phyloP scores from a whole-genome alignment of 2,797 vertebrate genomes.

The Urophycis tenuis region DNA sequence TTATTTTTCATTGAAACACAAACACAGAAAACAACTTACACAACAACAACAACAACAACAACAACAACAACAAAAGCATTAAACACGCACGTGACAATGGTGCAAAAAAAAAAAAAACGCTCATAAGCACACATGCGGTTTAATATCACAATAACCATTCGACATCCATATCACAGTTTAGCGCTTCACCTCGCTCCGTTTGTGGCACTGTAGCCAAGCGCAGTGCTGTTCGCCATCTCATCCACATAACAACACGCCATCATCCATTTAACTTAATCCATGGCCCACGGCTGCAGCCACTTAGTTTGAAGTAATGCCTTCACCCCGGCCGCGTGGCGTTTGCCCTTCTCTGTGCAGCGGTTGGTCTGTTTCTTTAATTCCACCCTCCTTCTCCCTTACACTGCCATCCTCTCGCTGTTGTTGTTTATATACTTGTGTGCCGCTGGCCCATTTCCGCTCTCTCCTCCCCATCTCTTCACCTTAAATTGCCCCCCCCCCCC shows the following conservation, averaged over 20 bases:
- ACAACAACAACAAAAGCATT: too few relatives aligned
- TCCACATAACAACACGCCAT: background rate
- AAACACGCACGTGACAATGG: too few relatives aligned
- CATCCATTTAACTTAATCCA: too few relatives aligned
- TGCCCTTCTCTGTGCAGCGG: background rate
- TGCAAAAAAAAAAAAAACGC: too few relatives aligned
- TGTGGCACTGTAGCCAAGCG: background rate
- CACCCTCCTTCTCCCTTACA: constrained; percentile 4
- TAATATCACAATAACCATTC: background rate
- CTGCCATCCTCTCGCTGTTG: background rate
- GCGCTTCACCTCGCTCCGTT: background rate
- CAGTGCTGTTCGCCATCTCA: background rate
- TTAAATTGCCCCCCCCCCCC: background rate
- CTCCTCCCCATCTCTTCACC: constrained; percentile 32
- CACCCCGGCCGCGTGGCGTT: background rate
- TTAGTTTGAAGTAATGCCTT: too few relatives aligned
- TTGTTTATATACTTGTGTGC: constrained; percentile 25
- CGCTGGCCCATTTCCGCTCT: constrained; percentile 7
- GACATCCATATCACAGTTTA: background rate
- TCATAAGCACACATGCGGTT: background rate
- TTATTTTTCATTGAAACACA: background rate
- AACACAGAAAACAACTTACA: background rate
- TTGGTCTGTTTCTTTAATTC: background rate
- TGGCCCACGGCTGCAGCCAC: too few relatives aligned
- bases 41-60: background rate